Evolutionary conservation across 1,140 invertebrate genomes (phyloP), one percentile per base, ranked within the genome.

Genomic region (Caenorhabditis latens): DNA sequence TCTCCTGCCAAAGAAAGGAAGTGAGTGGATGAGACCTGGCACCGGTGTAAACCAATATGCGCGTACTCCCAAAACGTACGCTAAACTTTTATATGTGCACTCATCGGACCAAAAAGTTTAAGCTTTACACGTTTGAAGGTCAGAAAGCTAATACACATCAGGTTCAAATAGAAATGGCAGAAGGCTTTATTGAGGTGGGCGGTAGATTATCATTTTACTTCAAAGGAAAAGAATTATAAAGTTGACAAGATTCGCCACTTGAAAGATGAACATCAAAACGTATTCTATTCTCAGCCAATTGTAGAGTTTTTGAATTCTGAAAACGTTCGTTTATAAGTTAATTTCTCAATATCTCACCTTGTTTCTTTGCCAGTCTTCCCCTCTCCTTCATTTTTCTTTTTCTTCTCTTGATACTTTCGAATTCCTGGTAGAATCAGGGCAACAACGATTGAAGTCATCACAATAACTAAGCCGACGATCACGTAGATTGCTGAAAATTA

Each of bases 201-300:
- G 32, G 32, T 32, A 32, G 32, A 32, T 32, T 32, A 32, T 32
- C 32, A 32, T 32, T 32, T 32, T 32, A 32, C 32, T 53, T 58
- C n/a, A 58, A n/a, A n/a, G 16, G 57, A 58, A 58, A 16, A 58
- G n/a, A 58, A 58, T 58, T n/a, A 58, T 58, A n/a, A 58, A 58
- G 8, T 58, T 58, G 8, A 58, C 57, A 58, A 58, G 57, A 58
- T 58, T 58, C n/a, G 57, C 57, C 5, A 58, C n/a, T 58, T 58
- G 57, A 58, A 58, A 58, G n/a, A 58, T 58, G n/a, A 58, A 8
- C 57, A 58, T 58, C 19, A 58, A 21, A 16, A 58, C 57, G n/a
- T 58, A 58, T 58, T 58, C 57, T 8, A 58, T n/a, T 21, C n/a
- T 58, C 8, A 58, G 57, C 11, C 57, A 58, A n/a, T 16, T 4